phyloP scores from a whole-genome alignment of 23 tunicate genomes.

The Phallusia fumigata region DNA sequence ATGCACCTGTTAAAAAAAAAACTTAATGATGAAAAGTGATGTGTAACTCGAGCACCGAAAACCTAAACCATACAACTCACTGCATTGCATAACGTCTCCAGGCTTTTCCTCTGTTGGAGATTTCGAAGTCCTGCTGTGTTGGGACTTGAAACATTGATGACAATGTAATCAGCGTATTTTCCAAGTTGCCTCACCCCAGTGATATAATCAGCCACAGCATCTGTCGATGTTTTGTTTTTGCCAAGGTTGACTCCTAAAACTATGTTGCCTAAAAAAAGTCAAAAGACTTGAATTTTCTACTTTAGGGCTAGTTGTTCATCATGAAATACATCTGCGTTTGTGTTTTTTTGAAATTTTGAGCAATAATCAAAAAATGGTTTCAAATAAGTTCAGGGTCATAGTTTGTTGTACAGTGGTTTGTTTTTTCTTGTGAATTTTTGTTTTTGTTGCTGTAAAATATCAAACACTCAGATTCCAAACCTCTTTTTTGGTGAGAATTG shows the following conservation, averaged over 20 bases:
- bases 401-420: too few relatives aligned
- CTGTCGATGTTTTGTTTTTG: slow-evolving; percentile 70
- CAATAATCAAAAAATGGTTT: too few relatives aligned
- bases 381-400: too few relatives aligned
- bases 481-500: not conserved
- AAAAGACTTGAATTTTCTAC: too few relatives aligned
- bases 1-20: too few relatives aligned
- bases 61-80: slow-evolving; percentile 23
- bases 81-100: slow-evolving; percentile 34
- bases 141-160: slow-evolving; percentile 93
- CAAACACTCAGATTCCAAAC: not conserved
- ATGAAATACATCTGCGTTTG: too few relatives aligned
- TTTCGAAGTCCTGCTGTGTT: slow-evolving; percentile 88
- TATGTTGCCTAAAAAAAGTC: slow-evolving; percentile 4
- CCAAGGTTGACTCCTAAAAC: slow-evolving; percentile 85
- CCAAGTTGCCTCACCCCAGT: slow-evolving; percentile 64
- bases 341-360: too few relatives aligned
- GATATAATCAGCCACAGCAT: slow-evolving; percentile 59
- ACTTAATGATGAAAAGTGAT: not conserved
- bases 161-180: slow-evolving; percentile 74
- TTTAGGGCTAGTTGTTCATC: too few relatives aligned
- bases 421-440: too few relatives aligned
- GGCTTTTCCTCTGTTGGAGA: slow-evolving; percentile 44
- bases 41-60: too few relatives aligned
- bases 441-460: too few relatives aligned